A percentile compares a stretch with the other conserved stretches of the same genome.
Evolutionary conservation across 2,888 invertebrate species (phyloP).

Genomic region (Adelognathus sp.): DNA sequence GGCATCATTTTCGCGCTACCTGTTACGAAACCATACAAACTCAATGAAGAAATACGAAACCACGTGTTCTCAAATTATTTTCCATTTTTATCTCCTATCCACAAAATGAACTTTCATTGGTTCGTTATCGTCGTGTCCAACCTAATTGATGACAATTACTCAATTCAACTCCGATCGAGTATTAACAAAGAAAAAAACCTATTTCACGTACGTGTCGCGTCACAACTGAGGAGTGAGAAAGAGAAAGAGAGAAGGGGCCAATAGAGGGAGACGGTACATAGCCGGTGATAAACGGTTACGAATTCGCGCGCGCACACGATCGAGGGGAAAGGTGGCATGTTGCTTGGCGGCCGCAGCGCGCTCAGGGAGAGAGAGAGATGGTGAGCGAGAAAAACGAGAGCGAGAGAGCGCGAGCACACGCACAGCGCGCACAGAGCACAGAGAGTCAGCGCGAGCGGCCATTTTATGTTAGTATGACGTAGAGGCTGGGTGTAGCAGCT

Average conservation of each 20-base stretch:
- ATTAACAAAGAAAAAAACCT: neutral
- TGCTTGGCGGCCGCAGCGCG: too few species aligned
- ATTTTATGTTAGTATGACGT: conserved; percentile 80
- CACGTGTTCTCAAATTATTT: conserved; percentile 66
- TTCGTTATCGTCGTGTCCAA: conserved; percentile 13
- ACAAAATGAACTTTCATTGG: conserved; percentile 12
- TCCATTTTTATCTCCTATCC: neutral
- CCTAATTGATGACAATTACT: neutral
- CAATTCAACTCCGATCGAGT: neutral
- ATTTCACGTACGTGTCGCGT: conserved; percentile 18
- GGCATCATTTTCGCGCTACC: conserved; percentile 70
- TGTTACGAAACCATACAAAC: conserved; percentile 70
- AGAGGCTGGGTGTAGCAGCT: conserved; percentile 78
- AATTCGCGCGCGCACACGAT: conserved; percentile 31
- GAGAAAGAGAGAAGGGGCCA: neutral
- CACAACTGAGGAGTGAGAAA: conserved; percentile 60
- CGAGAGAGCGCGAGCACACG: conserved; percentile 7
- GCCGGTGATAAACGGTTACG: neutral
- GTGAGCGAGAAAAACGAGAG: conserved; percentile 27
- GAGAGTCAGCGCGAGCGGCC: conserved; percentile 68
- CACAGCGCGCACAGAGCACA: conserved; percentile 30
- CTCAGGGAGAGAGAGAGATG: conserved; percentile 16
- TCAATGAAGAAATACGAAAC: conserved; percentile 63
- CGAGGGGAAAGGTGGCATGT: conserved; percentile 24
- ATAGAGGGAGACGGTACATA: too few species aligned